Conservation (phyloP, 2,113 vertebrate species). For the Corythaixoides concolor region DNA sequence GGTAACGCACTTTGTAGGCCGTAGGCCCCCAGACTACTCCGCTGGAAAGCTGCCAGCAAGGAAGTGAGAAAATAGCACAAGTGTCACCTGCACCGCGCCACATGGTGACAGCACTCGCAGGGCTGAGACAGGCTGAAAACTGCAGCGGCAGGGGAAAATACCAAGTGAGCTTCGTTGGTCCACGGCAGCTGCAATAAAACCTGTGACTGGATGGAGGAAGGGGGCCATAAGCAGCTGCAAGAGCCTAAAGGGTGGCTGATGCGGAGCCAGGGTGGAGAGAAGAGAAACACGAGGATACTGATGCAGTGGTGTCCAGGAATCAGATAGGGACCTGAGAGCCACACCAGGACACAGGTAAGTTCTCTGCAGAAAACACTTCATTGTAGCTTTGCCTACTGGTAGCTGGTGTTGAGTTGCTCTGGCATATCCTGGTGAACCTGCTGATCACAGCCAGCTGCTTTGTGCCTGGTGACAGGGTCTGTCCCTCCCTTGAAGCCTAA, state of each 20-base stretch:
- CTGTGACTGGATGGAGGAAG: neutral
- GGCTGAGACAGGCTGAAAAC: neutral
- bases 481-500: neutral
- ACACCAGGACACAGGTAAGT: neutral
- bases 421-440: neutral
- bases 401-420: neutral
- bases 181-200: neutral
- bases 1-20: neutral
- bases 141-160: neutral
- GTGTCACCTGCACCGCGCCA: neutral
- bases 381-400: neutral
- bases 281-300: neutral
- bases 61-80: neutral
- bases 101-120: neutral
- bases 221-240: neutral
- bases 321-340: neutral
- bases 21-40: accelerated
- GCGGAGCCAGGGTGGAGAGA: neutral
- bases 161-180: neutral
- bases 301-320: neutral
- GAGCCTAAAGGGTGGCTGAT: neutral
- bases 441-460: neutral
- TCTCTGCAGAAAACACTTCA: neutral
- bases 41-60: neutral
- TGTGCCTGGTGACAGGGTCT: neutral